Evolutionary conservation across 2,888 invertebrate species (phyloP), one percentile per base, ranked within the genome.

Genomic region (Agrochola macilenta): DNA sequence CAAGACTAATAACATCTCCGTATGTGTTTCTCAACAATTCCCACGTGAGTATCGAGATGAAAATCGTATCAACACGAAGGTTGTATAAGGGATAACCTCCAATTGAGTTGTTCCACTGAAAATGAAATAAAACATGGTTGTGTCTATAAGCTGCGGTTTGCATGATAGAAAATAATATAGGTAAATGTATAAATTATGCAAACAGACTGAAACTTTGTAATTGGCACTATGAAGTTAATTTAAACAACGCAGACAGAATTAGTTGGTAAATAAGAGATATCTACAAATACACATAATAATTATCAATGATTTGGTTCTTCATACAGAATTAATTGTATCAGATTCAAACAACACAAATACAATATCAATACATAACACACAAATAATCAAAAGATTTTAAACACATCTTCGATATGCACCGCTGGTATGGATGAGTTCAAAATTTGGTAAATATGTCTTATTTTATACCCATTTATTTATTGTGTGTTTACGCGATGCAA

Each of bases 401-500:
- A 94, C 93, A 93, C 90, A 90, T 91, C 91, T 91, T 90, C 94
- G 96, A 96, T 96, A 96, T 96, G 96, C 96, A 96, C 96, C 96
- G 93, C 96, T 96, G 96, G 96, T 96, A 95, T 95, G 96, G 96
- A 96, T 93, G 96, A 93, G 95, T 95, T 95, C 88, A 85, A 91
- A 91, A 90, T 92, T 92, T 93, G 93, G 93, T 94, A 95, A 95
- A 92, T 95, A 94, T 94, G 90, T 83, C 78, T 87, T 87, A 81
- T 87, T 89, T 86, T 85, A 86, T 89, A 81, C 78, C 83, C 81
- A 71, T 83, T 86, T 89, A 79, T 82, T 89, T 82, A 76, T 82
- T 85, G 73, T 86, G 69, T 78, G 58, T 74, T 69, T 57, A 66
- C 70, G 85, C 88, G 90, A 87, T 90, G 91, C 87, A 89, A 88